Conservation (phyloP, 2,113 vertebrate species). For the Galemys pyrenaicus region DNA sequence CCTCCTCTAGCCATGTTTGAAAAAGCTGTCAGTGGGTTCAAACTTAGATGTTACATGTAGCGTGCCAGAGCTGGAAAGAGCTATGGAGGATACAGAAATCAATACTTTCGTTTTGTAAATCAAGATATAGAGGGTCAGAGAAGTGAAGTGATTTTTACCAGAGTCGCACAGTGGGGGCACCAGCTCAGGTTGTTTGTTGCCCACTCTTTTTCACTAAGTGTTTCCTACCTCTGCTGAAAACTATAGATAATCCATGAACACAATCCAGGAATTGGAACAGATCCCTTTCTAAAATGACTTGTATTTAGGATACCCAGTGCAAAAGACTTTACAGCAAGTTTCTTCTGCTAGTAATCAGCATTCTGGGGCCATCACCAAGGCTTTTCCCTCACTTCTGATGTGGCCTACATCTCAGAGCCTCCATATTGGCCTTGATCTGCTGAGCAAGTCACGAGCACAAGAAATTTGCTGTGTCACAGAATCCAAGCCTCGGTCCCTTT, state of each 20-base stretch:
- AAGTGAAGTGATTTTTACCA: conserved; percentile 29
- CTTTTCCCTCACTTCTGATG: background rate
- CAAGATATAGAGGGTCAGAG: conserved; percentile 17
- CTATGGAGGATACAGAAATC: background rate
- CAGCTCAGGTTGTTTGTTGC: background rate
- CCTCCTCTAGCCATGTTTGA: background rate
- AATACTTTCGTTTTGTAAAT: conserved; percentile 30
- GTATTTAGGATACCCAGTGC: conserved; percentile 51
- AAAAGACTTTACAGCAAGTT: conserved; percentile 16
- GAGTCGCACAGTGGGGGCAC: background rate
- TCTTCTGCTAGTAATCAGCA: background rate
- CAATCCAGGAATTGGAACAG: background rate
- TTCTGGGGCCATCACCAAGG: background rate
- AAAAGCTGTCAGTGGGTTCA: background rate
- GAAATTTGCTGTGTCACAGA: conserved; percentile 68
- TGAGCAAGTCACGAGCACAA: background rate
- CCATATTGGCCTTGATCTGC: conserved; percentile 33
- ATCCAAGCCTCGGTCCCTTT: background rate
- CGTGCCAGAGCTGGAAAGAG: background rate
- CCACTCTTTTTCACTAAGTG: background rate
- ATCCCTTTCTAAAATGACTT: conserved; percentile 35
- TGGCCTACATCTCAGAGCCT: conserved; percentile 9
- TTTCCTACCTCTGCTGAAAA: background rate
- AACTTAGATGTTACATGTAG: background rate
- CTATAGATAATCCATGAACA: background rate